Conservation (phyloP, 1,140 invertebrate species). For the Sarcophaga bullata region DNA sequence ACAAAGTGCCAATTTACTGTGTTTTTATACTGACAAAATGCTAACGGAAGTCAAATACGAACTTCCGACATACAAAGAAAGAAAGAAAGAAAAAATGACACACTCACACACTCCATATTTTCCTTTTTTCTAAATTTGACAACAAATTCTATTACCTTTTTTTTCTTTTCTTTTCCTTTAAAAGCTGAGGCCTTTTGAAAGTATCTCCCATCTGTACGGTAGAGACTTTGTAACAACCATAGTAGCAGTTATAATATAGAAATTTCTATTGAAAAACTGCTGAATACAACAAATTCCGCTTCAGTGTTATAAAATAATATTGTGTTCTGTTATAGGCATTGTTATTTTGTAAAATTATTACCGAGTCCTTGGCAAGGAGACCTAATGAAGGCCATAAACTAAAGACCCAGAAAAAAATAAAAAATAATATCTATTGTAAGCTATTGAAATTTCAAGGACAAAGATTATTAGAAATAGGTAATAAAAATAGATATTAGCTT, state of each 20-base stretch:
- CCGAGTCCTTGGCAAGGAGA: no score
- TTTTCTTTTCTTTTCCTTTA: background rate
- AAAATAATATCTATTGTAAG: no score
- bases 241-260: background rate
- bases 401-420: no score
- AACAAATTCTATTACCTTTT: constrained; percentile 35
- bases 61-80: constrained; percentile 24
- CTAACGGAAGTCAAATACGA: constrained; percentile 40
- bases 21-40: constrained; percentile 33
- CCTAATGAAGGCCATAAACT: no score
- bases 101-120: no score
- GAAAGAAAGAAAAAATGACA: no score
- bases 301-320: background rate
- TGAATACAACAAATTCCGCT: background rate
- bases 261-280: background rate
- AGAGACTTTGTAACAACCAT: background rate
- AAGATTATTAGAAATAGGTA: no score
- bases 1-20: constrained; percentile 39
- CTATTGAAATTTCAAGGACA: no score
- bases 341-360: no score
- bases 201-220: background rate
- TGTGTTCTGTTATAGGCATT: no score
- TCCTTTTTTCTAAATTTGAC: background rate
- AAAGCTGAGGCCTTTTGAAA: no score
- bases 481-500: no score